Evolutionary conservation across 2,888 invertebrate genomes (phyloP).

Genomic region (Agriotes lineatus): DNA sequence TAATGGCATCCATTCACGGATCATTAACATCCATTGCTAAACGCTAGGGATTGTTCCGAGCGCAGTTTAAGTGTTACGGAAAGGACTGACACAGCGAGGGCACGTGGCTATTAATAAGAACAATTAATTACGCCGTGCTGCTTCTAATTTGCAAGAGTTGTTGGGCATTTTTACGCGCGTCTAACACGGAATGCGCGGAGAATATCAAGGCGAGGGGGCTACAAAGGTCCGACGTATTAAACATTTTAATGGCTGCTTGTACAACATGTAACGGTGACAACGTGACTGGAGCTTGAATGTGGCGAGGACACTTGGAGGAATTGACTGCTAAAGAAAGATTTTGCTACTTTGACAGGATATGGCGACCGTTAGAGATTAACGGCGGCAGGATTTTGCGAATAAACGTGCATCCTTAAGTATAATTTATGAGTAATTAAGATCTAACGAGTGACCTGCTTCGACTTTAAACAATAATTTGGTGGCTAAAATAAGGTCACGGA

Average conservation of each 20-base stretch:
- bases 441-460: too few species aligned
- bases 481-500: too few species aligned
- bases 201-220: not conserved
- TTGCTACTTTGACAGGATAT: too few species aligned
- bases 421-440: too few species aligned
- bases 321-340: too few species aligned
- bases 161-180: not conserved
- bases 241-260: constrained; percentile 1
- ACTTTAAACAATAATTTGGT: too few species aligned
- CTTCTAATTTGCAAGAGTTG: not conserved
- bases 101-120: constrained; percentile 7
- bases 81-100: constrained; percentile 2
- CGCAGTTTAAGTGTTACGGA: constrained; percentile 10
- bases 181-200: not conserved
- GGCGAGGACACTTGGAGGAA: too few species aligned
- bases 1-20: constrained; percentile 7
- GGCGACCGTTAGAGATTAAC: too few species aligned
- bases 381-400: too few species aligned
- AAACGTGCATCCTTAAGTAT: too few species aligned
- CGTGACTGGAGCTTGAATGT: not conserved
- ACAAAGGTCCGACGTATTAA: not conserved
- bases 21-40: constrained; percentile 12
- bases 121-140: not conserved
- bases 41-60: constrained; percentile 1
- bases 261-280: constrained; percentile 3